Percentiles rank a stretch among this genome's conserved stretches.
phyloP scores from a whole-genome alignment of 2,113 vertebrate species.

The Ptilonorhynchus violaceus region DNA sequence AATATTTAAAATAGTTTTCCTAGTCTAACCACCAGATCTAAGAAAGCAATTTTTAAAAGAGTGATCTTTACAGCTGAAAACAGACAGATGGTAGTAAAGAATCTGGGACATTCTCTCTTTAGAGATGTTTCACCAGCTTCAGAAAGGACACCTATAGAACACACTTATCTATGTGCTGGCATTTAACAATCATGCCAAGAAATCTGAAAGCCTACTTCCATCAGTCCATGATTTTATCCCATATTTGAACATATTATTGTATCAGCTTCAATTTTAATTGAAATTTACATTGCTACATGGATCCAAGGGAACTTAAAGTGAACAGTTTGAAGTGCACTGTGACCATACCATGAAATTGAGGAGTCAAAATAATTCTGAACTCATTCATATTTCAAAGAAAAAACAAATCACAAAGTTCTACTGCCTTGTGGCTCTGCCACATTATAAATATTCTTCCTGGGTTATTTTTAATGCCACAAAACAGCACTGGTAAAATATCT shows the following conservation, averaged over 20 bases:
- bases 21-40: constrained; percentile 45
- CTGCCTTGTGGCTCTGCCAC: not conserved
- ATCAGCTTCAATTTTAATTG: not conserved
- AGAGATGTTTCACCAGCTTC: constrained; percentile 58
- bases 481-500: not conserved
- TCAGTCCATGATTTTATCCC: not conserved
- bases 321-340: not conserved
- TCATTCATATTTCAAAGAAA: not conserved
- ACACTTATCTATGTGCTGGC: constrained; percentile 50
- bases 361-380: not conserved
- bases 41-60: constrained; percentile 56
- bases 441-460: not conserved
- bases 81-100: constrained; percentile 71
- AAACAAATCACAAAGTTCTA: not conserved
- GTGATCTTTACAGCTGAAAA: constrained; percentile 64
- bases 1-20: constrained; percentile 58
- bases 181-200: constrained; percentile 66
- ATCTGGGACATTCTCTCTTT: constrained; percentile 66
- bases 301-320: not conserved
- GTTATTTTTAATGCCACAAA: constrained; percentile 2
- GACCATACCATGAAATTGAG: not conserved
- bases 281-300: not conserved
- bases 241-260: constrained; percentile 5
- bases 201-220: constrained; percentile 27
- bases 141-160: constrained; percentile 65